Base-by-base conservation (phyloP, 2,113 vertebrate species). In the Mesoclemmys tuberculata region DNA sequence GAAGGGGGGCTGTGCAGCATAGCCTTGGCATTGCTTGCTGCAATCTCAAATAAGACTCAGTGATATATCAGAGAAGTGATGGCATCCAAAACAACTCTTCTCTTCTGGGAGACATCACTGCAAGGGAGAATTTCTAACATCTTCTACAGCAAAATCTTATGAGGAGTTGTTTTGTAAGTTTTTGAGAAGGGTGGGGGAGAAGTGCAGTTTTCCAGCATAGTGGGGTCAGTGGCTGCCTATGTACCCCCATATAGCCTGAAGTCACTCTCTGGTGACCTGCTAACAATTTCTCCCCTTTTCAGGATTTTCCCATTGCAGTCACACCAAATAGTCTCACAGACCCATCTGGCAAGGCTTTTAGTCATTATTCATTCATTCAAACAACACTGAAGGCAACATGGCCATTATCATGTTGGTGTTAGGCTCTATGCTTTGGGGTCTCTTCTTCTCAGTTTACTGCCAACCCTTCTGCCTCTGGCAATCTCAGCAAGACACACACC, bases 1-100 rank as follows among this genome's bases (percentile, higher is more conserved):
- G 6, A 80, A 96, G 77, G 11, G n/a, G n/a, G 16, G 82, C 79
- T 0, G 0, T 18, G 2, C 26, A 51, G 9, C 4, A 2, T 8
- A 21, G 49, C 26, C 26, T 84, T 82, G 1, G 1, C 44, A 74
- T 16, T 74, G 54, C 52, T 24, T 88, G 19, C 5, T 84, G 12
- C 26, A 35, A 6, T 71, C 81, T 61, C 11, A 74, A 91, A 54
- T 54, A 27, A 91, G 90, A 46, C 21, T 35, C 80, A 13, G 5
- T 19, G 16, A 31, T 24, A 46, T 27, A 10, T 74, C 31, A 82
- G 56, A 24, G 82, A 56, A 91, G 91, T 84, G 1, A 18, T 52
- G 29, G 46, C 13, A 79, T 68, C 22, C n/a, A 75, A 92, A 92
- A 85, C 10, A 64, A 81, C 44, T 83, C 48, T 38, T 89, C 27